Percentiles rank a stretch among this genome's conserved stretches.
Evolutionary conservation across 1,140 invertebrate genomes (phyloP).

Genomic region (Monomorium pharaonis): DNA sequence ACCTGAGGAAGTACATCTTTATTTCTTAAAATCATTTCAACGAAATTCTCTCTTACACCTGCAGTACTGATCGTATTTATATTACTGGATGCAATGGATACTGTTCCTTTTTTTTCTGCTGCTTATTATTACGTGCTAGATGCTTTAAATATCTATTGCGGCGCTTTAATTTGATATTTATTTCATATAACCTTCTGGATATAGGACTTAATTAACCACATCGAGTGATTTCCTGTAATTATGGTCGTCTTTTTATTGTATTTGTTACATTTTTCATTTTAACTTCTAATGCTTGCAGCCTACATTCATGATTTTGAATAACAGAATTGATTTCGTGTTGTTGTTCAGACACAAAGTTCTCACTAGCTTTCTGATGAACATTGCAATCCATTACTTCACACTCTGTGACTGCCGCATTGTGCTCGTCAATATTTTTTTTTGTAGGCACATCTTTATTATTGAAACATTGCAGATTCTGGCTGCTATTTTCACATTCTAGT

Average conservation of each 20-base stretch:
- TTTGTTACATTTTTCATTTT: background rate
- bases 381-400: background rate
- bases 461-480: background rate
- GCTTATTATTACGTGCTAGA: background rate
- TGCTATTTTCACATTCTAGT: background rate
- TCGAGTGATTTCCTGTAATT: background rate
- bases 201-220: background rate
- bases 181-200: background rate
- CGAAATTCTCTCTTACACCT: background rate
- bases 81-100: background rate
- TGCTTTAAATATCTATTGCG: slow-evolving; percentile 5
- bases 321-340: background rate
- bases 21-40: too few relatives aligned
- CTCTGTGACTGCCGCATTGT: background rate
- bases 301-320: background rate
- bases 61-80: background rate
- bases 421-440: background rate
- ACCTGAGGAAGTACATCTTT: too few relatives aligned
- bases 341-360: background rate
- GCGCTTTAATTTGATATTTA: background rate
- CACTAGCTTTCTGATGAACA: background rate
- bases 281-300: background rate
- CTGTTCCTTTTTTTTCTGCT: background rate
- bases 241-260: background rate
- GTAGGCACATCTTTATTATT: background rate